Conservation (phyloP, 2,113 vertebrate species). For the Microcebus ravelobensis region DNA sequence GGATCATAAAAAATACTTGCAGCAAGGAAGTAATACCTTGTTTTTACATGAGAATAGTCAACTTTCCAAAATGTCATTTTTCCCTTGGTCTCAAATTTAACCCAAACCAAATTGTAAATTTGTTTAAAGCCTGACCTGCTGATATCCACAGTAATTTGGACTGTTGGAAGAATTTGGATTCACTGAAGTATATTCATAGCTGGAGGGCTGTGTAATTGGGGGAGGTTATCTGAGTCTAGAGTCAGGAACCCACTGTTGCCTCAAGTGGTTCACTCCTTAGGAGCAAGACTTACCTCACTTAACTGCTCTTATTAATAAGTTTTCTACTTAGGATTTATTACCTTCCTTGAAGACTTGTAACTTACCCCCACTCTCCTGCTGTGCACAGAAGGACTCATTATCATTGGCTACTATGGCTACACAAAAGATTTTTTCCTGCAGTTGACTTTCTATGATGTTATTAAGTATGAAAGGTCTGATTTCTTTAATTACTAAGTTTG, state of each 20-base stretch:
- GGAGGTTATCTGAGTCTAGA: neutral
- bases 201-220: neutral
- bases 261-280: neutral
- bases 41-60: neutral
- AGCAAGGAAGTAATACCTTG: neutral
- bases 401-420: neutral
- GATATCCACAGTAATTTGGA: neutral
- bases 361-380: neutral
- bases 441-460: neutral
- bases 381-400: neutral
- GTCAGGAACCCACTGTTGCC: neutral
- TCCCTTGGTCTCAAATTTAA: neutral
- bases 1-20: neutral
- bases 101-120: neutral
- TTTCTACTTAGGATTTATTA: neutral
- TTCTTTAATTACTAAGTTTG: no score
- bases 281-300: neutral
- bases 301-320: neutral
- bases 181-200: neutral
- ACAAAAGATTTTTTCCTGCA: neutral
- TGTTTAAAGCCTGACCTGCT: neutral
- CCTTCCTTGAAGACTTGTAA: neutral
- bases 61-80: neutral
- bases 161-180: neutral
- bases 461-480: no score